A percentile compares a stretch with the other conserved stretches of the same genome.
Evolutionary conservation across 2,113 vertebrate genomes (phyloP).

Genomic region (Meriones unguiculatus): DNA sequence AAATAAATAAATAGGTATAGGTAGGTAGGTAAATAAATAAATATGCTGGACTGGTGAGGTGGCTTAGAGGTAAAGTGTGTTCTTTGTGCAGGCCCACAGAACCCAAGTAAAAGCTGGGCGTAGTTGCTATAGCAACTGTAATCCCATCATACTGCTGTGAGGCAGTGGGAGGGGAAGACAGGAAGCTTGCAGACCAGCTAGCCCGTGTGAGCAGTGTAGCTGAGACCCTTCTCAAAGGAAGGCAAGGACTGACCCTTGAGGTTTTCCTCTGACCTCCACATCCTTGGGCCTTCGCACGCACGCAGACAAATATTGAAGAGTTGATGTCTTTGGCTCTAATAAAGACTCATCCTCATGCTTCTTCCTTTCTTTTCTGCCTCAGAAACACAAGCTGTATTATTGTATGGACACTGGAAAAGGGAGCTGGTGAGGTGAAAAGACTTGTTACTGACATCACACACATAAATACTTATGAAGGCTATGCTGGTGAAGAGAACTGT

Average conservation of each 20-base stretch:
- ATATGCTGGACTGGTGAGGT: neutral
- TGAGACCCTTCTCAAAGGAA: neutral
- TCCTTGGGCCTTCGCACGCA: neutral
- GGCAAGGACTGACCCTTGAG: neutral
- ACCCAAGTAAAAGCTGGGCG: neutral
- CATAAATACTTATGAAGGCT: neutral
- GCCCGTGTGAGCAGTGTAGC: neutral
- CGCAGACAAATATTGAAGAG: too few relatives aligned
- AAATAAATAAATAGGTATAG: too few relatives aligned
- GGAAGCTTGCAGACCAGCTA: neutral
- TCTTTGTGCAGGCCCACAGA: neutral
- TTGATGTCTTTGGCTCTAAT: neutral
- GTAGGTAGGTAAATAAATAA: too few relatives aligned
- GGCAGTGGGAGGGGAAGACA: neutral
- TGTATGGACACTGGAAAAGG: neutral
- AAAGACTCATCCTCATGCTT: neutral
- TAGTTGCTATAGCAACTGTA: neutral
- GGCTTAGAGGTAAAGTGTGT: neutral
- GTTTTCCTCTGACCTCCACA: neutral
- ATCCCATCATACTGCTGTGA: neutral
- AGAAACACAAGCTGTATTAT: neutral
- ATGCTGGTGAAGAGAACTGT: neutral
- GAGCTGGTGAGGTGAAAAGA: neutral
- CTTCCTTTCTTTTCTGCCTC: conserved; percentile 40
- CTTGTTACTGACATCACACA: neutral